Evolutionary conservation across 2,888 invertebrate species (phyloP).

Genomic region (Ceraclea dissimilis): DNA sequence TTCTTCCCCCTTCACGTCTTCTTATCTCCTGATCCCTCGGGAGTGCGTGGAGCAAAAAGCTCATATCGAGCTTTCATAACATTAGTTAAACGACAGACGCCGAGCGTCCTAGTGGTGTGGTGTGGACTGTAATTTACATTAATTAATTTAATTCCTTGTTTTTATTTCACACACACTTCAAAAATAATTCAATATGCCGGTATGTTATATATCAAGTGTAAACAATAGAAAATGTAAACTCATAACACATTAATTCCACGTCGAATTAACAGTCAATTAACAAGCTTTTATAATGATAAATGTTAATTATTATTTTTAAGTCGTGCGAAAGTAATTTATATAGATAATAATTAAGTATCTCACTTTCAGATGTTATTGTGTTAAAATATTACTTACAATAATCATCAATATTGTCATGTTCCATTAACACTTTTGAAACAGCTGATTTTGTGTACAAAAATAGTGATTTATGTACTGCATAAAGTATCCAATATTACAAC

Average conservation of each 20-base stretch:
- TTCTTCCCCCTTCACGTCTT: neutral
- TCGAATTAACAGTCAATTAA: no score
- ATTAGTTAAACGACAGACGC: constrained; percentile 22
- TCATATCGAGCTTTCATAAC: constrained; percentile 17
- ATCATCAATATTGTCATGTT: no score
- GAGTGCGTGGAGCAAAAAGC: constrained; percentile 23
- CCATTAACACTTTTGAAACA: no score
- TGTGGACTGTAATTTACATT: neutral
- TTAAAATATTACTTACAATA: no score
- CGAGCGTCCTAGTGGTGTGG: constrained; percentile 15
- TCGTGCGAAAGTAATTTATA: no score
- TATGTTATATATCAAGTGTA: constrained; percentile 12
- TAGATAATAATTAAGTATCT: no score
- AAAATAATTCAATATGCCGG: constrained; percentile 22
- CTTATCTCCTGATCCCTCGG: constrained; percentile 16
- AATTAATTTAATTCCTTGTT: neutral
- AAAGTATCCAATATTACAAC: neutral
- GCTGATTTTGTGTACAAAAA: no score
- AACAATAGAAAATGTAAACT: no score
- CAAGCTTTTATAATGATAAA: no score
- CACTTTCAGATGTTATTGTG: no score
- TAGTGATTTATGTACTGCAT: neutral
- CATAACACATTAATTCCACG: no score
- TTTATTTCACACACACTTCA: neutral
- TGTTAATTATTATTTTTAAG: no score